Conservation (phyloP, 2,797 vertebrate genomes). For the Pelodytes ibericus region DNA sequence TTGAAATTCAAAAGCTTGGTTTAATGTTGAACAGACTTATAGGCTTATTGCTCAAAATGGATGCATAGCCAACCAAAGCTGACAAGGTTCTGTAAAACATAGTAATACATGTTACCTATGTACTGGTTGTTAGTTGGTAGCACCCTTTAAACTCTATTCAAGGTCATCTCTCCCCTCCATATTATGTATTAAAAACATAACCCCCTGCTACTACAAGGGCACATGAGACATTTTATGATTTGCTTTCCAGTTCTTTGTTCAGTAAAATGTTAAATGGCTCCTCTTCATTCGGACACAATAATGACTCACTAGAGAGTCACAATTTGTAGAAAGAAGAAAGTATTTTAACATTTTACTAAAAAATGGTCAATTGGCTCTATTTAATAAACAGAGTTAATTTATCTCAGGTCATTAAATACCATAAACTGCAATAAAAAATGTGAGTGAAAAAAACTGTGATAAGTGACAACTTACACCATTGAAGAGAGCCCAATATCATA, state of each 20-base stretch:
- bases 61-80: constrained; percentile 14
- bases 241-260: background rate
- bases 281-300: background rate
- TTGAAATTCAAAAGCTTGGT: background rate
- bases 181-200: constrained; percentile 21
- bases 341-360: too few species aligned
- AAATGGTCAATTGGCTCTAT: too few species aligned
- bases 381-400: too few species aligned
- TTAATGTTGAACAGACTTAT: constrained; percentile 38
- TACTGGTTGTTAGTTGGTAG: constrained; percentile 34
- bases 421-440: too few species aligned
- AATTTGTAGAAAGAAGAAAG: too few species aligned
- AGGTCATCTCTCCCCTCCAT: constrained; percentile 16
- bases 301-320: too few species aligned
- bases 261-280: background rate
- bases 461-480: too few species aligned
- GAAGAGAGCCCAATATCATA: too few species aligned
- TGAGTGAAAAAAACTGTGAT: too few species aligned
- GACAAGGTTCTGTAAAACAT: constrained; percentile 9
- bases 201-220: constrained; percentile 9
- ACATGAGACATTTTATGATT: background rate
- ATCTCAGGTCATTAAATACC: too few species aligned
- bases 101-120: constrained; percentile 16
- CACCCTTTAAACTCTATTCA: constrained; percentile 18
- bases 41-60: constrained; percentile 46